Base-by-base conservation (phyloP, 2,888 invertebrate genomes). In the Sinopyrophorus schimmeli region DNA sequence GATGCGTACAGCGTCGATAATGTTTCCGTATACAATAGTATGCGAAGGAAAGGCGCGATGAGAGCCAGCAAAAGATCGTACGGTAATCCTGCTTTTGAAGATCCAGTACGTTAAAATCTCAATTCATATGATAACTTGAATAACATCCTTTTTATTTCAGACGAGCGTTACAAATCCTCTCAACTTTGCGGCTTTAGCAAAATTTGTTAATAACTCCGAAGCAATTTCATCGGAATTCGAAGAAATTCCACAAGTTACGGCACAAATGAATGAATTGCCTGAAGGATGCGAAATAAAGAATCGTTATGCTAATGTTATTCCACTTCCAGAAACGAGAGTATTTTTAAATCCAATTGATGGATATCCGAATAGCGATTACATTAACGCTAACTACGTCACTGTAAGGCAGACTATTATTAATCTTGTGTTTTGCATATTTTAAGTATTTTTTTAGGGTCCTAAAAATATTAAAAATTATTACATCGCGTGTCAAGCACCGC, bases 231-330 rank as follows among this genome's bases (percentile, higher is more conserved):
- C 87, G 5, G 94, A 94, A 73, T 95, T 91, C 66, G 76, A 83
- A 0, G 84, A 86, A 67, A 86, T 92, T 50, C 92, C 92, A 1
- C 85, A 87, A 53, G 83, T 90, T 21, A 81, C 83, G 1, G 87
- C 87, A 0, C 79, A 84, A 15, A 83, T 88, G 11, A 91, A 89
- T 61, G 92, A 92, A 66, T 82, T 93, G 35, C 92, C 92, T 0
- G 77, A 81, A 0, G 94, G 93, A 1, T 91, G 90, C 54, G 94
- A 94, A 67, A 83, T 87, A 53, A 94, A 93, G 74, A 95, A 96
- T 75, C 77, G 89, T 56, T 96, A 92, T 75, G 92, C 94, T 47
- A 95, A 96, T 73, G 92, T 95, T n/a, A 86, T 95, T 59, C 95
- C 95, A 40, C 80, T 92, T 59, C 92, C 93, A 17, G 92, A 93